These are phyloP conservation scores for Peromyscus eremicus DNA, from an alignment of 2,797 vertebrate genomes.

Conservation along the genomic window DNA sequence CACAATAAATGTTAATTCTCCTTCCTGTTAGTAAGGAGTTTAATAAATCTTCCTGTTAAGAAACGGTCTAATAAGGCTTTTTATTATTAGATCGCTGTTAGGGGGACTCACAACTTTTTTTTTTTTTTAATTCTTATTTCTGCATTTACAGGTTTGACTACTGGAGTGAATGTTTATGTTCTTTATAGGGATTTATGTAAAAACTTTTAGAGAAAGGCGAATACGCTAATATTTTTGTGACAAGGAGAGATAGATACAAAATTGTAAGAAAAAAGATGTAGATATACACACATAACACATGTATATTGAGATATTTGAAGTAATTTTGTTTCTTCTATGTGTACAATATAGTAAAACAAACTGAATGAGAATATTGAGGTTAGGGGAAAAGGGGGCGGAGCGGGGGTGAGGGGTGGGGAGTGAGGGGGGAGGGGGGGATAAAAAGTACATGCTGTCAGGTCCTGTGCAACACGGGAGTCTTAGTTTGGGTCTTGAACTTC, in stretches of 20 bases:
- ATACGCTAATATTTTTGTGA: neutral
- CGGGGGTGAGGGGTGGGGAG: too few relatives aligned
- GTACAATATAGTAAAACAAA: neutral
- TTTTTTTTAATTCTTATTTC: neutral
- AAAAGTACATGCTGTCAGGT: neutral
- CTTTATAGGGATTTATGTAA: neutral
- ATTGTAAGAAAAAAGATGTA: neutral
- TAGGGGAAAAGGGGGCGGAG: neutral
- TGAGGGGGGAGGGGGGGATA: neutral
- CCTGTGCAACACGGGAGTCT: neutral
- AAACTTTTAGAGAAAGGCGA: slow-evolving; percentile 42
- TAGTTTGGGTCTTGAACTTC: slow-evolving; percentile 18
- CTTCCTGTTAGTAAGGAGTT: slow-evolving; percentile 18
- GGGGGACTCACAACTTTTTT: neutral
- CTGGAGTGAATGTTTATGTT: neutral
- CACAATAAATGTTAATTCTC: slow-evolving; percentile 3
- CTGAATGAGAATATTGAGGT: slow-evolving; percentile 42
- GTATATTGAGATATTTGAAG: slow-evolving; percentile 32
- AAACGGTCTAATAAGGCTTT: slow-evolving; percentile 23
- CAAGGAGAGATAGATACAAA: neutral
- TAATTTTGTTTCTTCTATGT: neutral
- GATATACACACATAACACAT: neutral
- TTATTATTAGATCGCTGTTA: neutral
- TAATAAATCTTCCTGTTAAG: slow-evolving; percentile 23
- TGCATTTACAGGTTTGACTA: slow-evolving; percentile 11